Conservation (phyloP, 2,888 invertebrate genomes). For the Digitonthophagus gazella region DNA sequence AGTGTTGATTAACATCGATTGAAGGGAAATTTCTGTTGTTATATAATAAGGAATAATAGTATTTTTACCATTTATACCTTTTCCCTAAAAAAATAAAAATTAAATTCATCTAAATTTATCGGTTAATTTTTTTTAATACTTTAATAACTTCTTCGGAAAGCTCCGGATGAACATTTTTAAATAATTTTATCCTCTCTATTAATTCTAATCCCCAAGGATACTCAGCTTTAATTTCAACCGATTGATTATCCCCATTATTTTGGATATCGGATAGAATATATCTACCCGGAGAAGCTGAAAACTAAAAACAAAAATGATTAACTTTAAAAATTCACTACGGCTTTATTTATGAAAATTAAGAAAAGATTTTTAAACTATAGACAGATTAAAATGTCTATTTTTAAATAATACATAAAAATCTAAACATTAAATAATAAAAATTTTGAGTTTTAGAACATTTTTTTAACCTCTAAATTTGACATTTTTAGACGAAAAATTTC, state of each 20-base stretch:
- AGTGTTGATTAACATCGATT: constrained; percentile 56
- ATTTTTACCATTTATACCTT: constrained; percentile 48
- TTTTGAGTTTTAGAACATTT: too few relatives aligned
- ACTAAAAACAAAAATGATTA: constrained; percentile 48
- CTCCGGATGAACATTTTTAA: constrained; percentile 2
- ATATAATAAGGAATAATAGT: constrained; percentile 47
- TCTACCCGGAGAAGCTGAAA: constrained; percentile 70
- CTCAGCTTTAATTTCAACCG: constrained; percentile 63
- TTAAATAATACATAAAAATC: too few relatives aligned
- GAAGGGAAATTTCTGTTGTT: constrained; percentile 54
- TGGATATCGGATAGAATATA: constrained; percentile 63
- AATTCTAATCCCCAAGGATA: constrained; percentile 62
- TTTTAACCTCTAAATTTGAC: too few relatives aligned
- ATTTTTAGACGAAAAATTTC: too few relatives aligned
- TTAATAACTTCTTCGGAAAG: constrained; percentile 1
- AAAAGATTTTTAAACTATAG: too few relatives aligned
- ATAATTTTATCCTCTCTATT: constrained; percentile 62
- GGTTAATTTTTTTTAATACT: not conserved
- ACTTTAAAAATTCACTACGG: too few relatives aligned
- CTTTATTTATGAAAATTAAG: too few relatives aligned
- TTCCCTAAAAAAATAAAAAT: constrained; percentile 39
- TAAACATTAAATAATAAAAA: too few relatives aligned
- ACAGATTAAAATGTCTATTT: too few relatives aligned
- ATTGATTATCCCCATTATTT: constrained; percentile 48
- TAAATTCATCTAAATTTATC: not conserved